Evolutionary conservation across 1,140 invertebrate species (phyloP).

Genomic region (Drosophila tropicalis): DNA sequence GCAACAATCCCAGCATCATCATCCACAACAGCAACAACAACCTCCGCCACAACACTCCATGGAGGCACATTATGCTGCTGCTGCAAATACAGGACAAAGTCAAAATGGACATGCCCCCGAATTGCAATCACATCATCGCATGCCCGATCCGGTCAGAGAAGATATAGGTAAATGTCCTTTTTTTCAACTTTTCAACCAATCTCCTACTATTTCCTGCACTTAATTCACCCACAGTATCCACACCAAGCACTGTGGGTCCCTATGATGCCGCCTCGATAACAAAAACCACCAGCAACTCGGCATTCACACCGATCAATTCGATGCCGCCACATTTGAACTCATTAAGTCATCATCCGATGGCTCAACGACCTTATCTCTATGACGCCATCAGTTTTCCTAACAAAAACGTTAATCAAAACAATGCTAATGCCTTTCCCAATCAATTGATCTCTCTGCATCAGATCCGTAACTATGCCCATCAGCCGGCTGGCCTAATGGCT

Average conservation of each 20-base stretch:
- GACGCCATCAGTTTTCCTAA: slow-evolving; percentile 94
- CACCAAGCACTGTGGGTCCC: slow-evolving; percentile 74
- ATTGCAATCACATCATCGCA: slow-evolving; percentile 73
- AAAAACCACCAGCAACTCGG: slow-evolving; percentile 89
- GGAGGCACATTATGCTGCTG: slow-evolving; percentile 68
- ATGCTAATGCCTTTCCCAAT: slow-evolving; percentile 93
- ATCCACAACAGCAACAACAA: slow-evolving; percentile 85
- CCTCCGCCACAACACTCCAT: slow-evolving; percentile 72
- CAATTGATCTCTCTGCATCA: slow-evolving; percentile 98
- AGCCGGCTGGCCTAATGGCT: slow-evolving; percentile 86
- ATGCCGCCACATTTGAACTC: slow-evolving; percentile 93
- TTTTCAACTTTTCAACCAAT: too few relatives aligned
- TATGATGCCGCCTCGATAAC: slow-evolving; percentile 82
- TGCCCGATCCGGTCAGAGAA: slow-evolving; percentile 82
- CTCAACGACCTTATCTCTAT: slow-evolving; percentile 94
- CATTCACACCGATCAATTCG: slow-evolving; percentile 96
- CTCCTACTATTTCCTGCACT: too few relatives aligned
- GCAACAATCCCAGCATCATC: slow-evolving; percentile 85
- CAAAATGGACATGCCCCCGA: slow-evolving; percentile 72
- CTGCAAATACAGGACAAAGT: slow-evolving; percentile 58
- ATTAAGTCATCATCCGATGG: slow-evolving; percentile 89
- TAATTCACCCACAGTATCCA: slow-evolving; percentile 50
- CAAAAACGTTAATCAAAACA: slow-evolving; percentile 84
- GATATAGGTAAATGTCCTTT: slow-evolving; percentile 83
- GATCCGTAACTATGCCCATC: slow-evolving; percentile 97